Evolutionary conservation across 2,113 vertebrate species (phyloP).

Genomic region (Myotis lucifugus): DNA sequence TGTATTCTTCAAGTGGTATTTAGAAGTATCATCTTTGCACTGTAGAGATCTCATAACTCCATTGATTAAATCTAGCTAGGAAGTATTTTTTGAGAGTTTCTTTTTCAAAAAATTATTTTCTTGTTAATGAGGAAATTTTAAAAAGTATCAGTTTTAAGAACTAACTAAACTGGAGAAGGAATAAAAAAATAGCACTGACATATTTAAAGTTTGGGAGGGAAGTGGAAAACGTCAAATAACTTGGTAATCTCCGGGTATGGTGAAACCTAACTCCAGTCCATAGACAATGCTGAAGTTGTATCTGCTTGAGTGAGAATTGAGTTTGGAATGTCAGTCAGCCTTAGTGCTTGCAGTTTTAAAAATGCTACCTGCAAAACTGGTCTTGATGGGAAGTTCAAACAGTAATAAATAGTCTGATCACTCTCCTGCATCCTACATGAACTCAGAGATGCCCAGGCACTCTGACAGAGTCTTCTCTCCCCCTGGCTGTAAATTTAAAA

Average conservation of each 20-base stretch:
- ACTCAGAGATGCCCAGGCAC: neutral
- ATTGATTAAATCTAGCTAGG: neutral
- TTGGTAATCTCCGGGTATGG: neutral
- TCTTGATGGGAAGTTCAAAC: neutral
- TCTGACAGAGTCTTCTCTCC: neutral
- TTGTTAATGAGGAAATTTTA: neutral
- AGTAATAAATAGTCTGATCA: neutral
- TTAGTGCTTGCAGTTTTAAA: neutral
- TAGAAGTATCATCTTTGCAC: neutral
- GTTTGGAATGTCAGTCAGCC: neutral
- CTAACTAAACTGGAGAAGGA: neutral
- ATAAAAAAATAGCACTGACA: conserved; percentile 16
- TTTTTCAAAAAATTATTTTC: neutral
- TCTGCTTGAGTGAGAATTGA: neutral
- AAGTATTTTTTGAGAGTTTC: neutral
- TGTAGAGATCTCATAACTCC: neutral
- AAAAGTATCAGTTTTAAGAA: conserved; percentile 40
- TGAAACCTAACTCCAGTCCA: neutral
- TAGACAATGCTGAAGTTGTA: neutral
- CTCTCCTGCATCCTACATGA: neutral
- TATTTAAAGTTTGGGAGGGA: neutral
- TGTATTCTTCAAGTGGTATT: neutral
- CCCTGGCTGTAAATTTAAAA: neutral
- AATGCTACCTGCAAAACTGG: conserved; percentile 11
- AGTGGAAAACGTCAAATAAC: neutral